Conservation (phyloP, 2,888 invertebrate genomes). For the Reticulitermes lucifugus region DNA sequence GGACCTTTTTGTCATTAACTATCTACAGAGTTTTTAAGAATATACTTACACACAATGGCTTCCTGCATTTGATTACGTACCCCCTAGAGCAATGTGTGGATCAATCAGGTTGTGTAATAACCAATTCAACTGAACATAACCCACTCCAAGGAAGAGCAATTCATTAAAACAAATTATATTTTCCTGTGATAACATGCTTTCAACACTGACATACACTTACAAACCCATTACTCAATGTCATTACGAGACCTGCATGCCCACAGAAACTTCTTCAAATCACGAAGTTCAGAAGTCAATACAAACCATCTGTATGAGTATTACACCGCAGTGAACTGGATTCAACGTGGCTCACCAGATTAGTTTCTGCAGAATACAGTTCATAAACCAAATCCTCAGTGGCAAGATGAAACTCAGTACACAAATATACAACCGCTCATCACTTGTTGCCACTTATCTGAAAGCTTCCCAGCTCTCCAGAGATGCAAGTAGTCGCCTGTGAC, state of each 20-base stretch:
- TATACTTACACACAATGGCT: background rate
- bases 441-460: conserved; percentile 18
- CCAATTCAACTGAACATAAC: background rate
- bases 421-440: background rate
- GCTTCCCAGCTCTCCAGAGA: conserved; percentile 38
- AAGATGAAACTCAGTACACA: background rate
- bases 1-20: conserved; percentile 13
- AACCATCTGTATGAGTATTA: background rate
- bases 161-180: background rate
- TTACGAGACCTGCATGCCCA: background rate
- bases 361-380: too few species aligned
- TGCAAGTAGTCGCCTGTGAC: conserved; percentile 27
- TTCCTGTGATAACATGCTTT: background rate
- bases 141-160: conserved; percentile 6
- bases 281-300: background rate
- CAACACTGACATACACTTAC: conserved; percentile 3
- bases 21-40: conserved; percentile 9
- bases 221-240: background rate
- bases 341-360: too few species aligned
- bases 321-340: background rate
- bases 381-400: background rate
- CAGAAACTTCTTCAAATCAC: conserved; percentile 3
- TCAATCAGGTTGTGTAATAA: background rate
- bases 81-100: background rate
- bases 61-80: background rate